Evolutionary conservation across 2,113 vertebrate genomes (phyloP), one percentile per base, ranked within the genome.

Genomic region (Corythaeola cristata): DNA sequence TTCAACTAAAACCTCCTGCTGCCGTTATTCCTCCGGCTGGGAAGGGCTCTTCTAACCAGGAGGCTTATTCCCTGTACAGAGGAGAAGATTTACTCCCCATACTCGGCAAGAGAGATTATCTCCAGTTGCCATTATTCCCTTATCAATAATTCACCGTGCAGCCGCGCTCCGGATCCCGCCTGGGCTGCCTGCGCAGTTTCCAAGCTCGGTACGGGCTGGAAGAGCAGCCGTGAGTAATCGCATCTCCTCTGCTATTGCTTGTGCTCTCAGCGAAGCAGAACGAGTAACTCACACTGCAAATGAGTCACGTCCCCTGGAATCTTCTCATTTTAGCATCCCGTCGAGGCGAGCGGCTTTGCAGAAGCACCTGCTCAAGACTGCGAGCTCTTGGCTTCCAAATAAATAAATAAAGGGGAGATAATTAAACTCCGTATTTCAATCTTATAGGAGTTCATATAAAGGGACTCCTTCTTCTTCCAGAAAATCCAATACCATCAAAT

Each of bases 241-340:
- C 3, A 0, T 77, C 88, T 74, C 88, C 78, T 56, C 32, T 3
- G 45, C 11, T 59, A 7, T 15, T 21, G 66, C 86, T 58, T 49
- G 4, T 10, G 88, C 85, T 96, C 85, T 15, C 71, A 28, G 92
- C 10, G 3, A 71, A 91, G 82, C 95, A 56, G 55, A 93, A 37
- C 63, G 3, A 83, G 85, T 21, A 68, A 50, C 67, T 86, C 80
- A 4, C 52, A 5, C 75, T 15, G 59, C 64, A 28, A 49, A 84
- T 93, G 95, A 96, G 53, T 96, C 96, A 96, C 15, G 18, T 37
- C 94, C 92, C 93, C 58, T 71, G 88, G 64, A 96, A 96, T 64
- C 63, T 77, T 75, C 94, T 88, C 76, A 2, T 68, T 60, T 55
- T 50, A 83, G 92, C 86, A 52, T 63, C 72, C 73, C 20, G 0